These are phyloP conservation scores for Amphimedon queenslandica DNA, from an alignment of 37 sponge, comb jelly and placozoan species.

Conservation along the genomic window DNA sequence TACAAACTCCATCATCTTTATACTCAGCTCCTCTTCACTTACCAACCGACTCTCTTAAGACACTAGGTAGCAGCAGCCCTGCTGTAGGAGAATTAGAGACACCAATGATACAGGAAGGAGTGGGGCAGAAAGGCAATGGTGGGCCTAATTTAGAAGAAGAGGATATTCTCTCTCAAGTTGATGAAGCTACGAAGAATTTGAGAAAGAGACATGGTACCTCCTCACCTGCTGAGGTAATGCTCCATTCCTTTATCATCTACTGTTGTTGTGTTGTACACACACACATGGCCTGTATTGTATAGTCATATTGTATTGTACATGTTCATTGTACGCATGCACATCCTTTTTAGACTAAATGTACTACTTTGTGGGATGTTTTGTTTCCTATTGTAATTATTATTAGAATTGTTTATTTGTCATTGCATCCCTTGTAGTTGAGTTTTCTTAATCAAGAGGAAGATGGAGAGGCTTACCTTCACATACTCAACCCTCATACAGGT, in stretches of 20 bases:
- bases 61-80: background rate
- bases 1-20: too few species aligned
- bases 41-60: background rate
- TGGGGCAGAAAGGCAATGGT: background rate
- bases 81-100: background rate
- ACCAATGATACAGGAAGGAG: background rate
- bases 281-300: too few species aligned
- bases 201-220: too few species aligned
- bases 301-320: too few species aligned
- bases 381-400: background rate
- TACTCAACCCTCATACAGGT: constrained; percentile 66
- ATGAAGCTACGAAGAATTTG: background rate
- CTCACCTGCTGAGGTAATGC: too few species aligned
- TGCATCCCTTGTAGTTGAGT: constrained; percentile 1
- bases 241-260: too few species aligned
- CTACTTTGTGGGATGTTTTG: background rate
- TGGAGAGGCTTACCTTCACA: constrained; percentile 47
- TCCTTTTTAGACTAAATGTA: background rate
- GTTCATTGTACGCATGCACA: too few species aligned
- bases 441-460: constrained; percentile 46
- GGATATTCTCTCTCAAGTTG: background rate
- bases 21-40: too few species aligned
- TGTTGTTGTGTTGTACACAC: too few species aligned
- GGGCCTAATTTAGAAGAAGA: constrained; percentile 11
- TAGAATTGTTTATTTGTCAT: background rate